Percentiles rank a stretch among this genome's conserved stretches.
Conservation (phyloP, 1,140 invertebrate genomes). For the Liolophura sinensis region DNA sequence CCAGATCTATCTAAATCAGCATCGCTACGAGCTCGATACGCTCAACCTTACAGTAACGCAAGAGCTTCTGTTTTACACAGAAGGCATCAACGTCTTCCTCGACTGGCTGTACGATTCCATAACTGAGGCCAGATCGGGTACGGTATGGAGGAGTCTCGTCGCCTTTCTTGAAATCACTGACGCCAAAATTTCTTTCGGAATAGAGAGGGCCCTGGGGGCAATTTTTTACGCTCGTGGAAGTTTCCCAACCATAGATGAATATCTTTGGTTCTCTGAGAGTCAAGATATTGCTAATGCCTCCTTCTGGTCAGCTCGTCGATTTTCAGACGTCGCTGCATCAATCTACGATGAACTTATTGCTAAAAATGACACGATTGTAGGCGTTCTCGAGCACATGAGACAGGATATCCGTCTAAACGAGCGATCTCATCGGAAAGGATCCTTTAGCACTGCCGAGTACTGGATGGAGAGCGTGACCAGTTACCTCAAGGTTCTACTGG, state of each 20-base stretch:
- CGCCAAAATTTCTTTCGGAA: conserved; percentile 28
- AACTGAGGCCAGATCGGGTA: conserved; percentile 29
- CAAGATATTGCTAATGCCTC: conserved; percentile 32
- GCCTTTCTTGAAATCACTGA: conserved; percentile 36
- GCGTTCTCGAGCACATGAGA: conserved; percentile 8
- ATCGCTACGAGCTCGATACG: conserved; percentile 29
- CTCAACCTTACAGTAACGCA: conserved; percentile 20
- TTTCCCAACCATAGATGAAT: conserved; percentile 25
- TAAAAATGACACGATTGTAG: conserved; percentile 2
- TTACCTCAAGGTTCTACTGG: conserved; percentile 23
- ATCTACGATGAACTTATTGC: conserved; percentile 16
- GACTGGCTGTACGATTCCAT: conserved; percentile 31
- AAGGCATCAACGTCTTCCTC: conserved; percentile 25
- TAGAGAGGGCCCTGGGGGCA: conserved; percentile 28
- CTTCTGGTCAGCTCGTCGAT: conserved; percentile 24
- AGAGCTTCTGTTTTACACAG: conserved; percentile 29
- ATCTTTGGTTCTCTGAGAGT: conserved; percentile 28
- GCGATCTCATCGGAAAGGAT: conserved; percentile 10
- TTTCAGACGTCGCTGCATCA: conserved; percentile 23
- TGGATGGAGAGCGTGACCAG: conserved; percentile 26
- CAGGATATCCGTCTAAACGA: conserved; percentile 14
- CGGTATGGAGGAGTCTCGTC: conserved; percentile 33
- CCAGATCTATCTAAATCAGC: conserved; percentile 25
- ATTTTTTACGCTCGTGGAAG: conserved; percentile 27
- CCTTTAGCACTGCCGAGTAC: conserved; percentile 19